A percentile compares a stretch with the other conserved stretches of the same genome.
Evolutionary conservation across 2,113 vertebrate genomes (phyloP).

Genomic region (Fregetta grallaria): DNA sequence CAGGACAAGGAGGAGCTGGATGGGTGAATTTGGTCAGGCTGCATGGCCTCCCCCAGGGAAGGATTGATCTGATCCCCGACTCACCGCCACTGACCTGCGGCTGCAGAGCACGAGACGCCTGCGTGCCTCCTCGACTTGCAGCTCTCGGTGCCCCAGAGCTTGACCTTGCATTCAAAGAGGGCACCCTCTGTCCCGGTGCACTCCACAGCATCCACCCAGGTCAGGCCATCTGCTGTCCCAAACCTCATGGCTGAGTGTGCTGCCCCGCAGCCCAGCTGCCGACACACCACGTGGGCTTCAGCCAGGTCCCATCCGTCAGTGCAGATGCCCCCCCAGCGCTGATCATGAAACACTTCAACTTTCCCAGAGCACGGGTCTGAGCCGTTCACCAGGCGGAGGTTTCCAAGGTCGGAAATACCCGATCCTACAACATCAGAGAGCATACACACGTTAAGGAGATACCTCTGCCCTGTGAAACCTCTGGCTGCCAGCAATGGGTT

Average conservation of each 20-base stretch:
- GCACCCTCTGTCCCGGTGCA: neutral
- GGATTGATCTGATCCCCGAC: neutral
- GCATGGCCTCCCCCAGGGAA: neutral
- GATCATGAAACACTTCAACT: neutral
- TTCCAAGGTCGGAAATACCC: neutral
- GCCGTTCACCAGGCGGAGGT: neutral
- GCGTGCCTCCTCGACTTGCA: neutral
- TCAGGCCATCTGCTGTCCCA: neutral
- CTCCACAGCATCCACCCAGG: neutral
- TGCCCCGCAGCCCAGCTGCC: conserved; percentile 82
- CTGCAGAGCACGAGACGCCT: neutral
- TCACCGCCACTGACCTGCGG: neutral
- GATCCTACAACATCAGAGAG: neutral
- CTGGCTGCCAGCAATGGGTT: neutral
- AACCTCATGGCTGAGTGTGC: neutral
- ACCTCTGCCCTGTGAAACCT: neutral
- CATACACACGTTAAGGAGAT: accelerated
- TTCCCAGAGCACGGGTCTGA: neutral
- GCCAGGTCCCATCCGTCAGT: neutral
- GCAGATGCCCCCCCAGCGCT: neutral
- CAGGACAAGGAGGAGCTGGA: neutral
- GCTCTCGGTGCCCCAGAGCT: neutral
- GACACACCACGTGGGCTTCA: conserved; percentile 75
- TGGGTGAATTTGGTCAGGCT: neutral
- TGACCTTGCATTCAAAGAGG: neutral